Percentiles rank a stretch among this genome's conserved stretches.
Evolutionary conservation across 2,888 invertebrate genomes (phyloP).

Genomic region (Aplocera efformata): DNA sequence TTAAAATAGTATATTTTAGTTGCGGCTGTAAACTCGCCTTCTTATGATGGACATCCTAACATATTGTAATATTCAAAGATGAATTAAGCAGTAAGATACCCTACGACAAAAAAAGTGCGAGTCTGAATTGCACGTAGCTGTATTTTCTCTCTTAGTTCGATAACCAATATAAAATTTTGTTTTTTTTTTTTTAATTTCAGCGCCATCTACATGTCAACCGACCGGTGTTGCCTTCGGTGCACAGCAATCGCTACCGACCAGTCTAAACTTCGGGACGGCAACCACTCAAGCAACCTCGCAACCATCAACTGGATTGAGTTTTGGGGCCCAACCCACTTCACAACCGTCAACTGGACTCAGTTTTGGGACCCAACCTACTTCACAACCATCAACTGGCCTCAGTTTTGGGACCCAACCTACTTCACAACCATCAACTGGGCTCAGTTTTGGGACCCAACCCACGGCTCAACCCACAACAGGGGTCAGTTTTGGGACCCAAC

Average conservation of each 20-base stretch:
- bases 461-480: background rate
- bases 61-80: no score
- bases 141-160: no score
- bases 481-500: constrained; percentile 7
- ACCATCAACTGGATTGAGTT: constrained; percentile 5
- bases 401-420: constrained; percentile 13
- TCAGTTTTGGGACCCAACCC: constrained; percentile 2
- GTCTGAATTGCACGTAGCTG: no score
- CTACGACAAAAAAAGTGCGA: no score
- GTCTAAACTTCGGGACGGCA: constrained; percentile 30
- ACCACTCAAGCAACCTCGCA: constrained; percentile 14
- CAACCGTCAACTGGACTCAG: constrained; percentile 17
- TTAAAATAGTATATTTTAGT: no score
- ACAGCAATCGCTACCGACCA: constrained; percentile 14
- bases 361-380: constrained; percentile 12
- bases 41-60: no score
- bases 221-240: no score
- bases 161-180: no score
- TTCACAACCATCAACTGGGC: background rate
- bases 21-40: no score
- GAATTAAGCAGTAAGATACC: no score
- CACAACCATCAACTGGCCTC: constrained; percentile 4
- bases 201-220: no score
- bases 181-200: no score
- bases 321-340: constrained; percentile 4